Evolutionary conservation across 2,797 vertebrate species (phyloP).

Genomic region (Lerista edwardsae): DNA sequence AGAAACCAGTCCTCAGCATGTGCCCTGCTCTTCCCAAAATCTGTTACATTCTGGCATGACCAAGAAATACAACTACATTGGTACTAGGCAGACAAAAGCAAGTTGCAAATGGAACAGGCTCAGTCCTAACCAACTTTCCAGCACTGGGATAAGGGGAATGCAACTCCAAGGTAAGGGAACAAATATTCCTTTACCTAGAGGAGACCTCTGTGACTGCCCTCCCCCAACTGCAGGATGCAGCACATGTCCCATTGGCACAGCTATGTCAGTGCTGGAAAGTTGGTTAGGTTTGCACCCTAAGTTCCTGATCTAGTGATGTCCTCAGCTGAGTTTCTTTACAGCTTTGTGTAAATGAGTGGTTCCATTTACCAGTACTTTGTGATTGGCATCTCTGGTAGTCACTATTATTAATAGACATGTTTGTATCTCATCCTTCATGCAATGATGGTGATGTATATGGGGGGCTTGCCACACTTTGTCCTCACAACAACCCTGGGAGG

Average conservation of each 20-base stretch:
- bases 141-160: no score
- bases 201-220: no score
- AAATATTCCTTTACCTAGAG: no score
- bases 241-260: no score
- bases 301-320: neutral
- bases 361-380: no score
- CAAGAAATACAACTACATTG: neutral
- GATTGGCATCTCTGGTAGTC: neutral
- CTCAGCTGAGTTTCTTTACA: neutral
- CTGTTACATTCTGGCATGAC: neutral
- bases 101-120: neutral
- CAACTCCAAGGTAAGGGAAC: no score
- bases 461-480: neutral
- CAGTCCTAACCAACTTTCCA: no score
- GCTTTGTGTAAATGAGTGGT: no score
- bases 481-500: neutral
- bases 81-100: neutral
- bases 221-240: no score
- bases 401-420: neutral
- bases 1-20: neutral
- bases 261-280: no score
- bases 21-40: no score
- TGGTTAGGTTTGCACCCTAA: no score
- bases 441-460: neutral
- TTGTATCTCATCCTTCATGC: neutral